Percentiles rank a stretch among this genome's conserved stretches.
phyloP scores from a whole-genome alignment of 53 echinoderm and acorn worm species.

The Patiria pectinifera region DNA sequence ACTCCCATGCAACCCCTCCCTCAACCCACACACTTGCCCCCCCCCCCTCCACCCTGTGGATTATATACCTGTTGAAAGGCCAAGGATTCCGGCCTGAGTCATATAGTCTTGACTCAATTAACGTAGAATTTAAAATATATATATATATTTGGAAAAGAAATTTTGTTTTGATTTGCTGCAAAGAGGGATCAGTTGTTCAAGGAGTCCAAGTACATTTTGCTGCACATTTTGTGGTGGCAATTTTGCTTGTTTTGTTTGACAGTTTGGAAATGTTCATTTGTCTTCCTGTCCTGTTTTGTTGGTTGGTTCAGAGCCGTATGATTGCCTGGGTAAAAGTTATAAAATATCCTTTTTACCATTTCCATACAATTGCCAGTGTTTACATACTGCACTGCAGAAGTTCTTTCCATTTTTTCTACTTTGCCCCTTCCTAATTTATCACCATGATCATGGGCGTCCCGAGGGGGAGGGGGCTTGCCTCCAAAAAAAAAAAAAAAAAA shows the following conservation, averaged over 20 bases:
- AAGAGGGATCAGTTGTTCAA: not conserved
- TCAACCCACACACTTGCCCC: too few species aligned
- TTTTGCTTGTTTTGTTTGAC: not conserved
- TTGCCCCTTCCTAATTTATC: too few species aligned
- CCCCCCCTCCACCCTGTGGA: conserved; percentile 5
- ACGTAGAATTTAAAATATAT: not conserved
- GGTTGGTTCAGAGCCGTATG: not conserved
- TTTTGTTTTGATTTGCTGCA: not conserved
- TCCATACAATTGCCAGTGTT: too few species aligned
- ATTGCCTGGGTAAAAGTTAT: not conserved
- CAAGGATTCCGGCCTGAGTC: conserved; percentile 32
- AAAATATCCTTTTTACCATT: too few species aligned
- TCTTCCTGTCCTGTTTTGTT: not conserved
- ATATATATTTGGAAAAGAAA: not conserved
- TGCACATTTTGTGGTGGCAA: not conserved
- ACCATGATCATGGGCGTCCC: too few species aligned
- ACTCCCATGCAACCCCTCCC: too few species aligned
- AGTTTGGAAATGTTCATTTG: not conserved
- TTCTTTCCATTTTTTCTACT: too few species aligned
- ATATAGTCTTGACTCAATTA: not conserved
- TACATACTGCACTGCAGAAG: too few species aligned
- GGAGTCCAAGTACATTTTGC: not conserved
- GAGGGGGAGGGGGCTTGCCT: too few species aligned
- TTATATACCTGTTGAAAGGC: conserved; percentile 37
- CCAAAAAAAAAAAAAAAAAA: too few species aligned